Percentiles rank a stretch among this genome's conserved stretches.
Conservation (phyloP, 2,113 vertebrate species). For the Muscicapa adusta region DNA sequence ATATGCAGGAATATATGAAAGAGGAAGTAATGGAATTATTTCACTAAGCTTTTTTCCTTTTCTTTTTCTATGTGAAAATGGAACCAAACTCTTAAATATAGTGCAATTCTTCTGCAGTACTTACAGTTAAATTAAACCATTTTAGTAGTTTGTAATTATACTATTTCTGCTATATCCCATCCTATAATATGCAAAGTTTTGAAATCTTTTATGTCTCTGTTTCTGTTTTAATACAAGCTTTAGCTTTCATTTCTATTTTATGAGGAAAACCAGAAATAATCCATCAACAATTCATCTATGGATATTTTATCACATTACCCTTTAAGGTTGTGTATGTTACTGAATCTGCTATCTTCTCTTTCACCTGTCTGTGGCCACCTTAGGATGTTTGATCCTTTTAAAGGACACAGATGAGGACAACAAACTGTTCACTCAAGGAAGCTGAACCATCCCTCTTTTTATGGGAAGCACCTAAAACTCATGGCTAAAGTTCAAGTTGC, state of each 20-base stretch:
- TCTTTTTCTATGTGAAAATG: neutral
- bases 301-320: slow-evolving; percentile 17
- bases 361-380: slow-evolving; percentile 29
- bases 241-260: neutral
- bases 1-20: neutral
- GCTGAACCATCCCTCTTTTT: slow-evolving; percentile 32
- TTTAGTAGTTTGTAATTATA: neutral
- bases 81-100: neutral
- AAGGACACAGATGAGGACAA: slow-evolving; percentile 30
- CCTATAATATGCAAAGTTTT: neutral
- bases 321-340: slow-evolving; percentile 23
- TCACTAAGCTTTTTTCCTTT: neutral
- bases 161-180: neutral
- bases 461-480: slow-evolving; percentile 46
- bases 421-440: slow-evolving; percentile 17
- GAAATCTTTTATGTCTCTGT: neutral
- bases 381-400: slow-evolving; percentile 54
- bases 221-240: neutral
- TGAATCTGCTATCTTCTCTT: neutral
- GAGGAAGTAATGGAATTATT: neutral
- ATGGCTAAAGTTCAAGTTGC: slow-evolving; percentile 27
- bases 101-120: neutral
- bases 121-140: neutral
- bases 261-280: neutral
- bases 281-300: neutral